These are phyloP conservation scores for Bombus balteatus DNA, from an alignment of 1,140 invertebrate genomes.

Conservation along the genomic window DNA sequence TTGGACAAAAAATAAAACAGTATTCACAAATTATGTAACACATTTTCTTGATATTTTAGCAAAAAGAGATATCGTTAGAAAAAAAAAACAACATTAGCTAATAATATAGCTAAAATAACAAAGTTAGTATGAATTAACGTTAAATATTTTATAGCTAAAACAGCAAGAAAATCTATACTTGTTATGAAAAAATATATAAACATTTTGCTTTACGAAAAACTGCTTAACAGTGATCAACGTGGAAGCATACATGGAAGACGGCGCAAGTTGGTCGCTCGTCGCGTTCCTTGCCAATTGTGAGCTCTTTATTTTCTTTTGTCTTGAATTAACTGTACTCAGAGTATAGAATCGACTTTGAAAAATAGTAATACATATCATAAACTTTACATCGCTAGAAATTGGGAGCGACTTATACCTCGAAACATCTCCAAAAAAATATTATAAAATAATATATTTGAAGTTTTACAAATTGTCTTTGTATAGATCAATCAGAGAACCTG, in stretches of 20 bases:
- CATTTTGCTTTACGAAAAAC: constrained; percentile 40
- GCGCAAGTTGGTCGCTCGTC: constrained; percentile 56
- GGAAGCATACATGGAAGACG: constrained; percentile 67
- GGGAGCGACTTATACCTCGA: constrained; percentile 14
- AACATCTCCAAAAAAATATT: constrained; percentile 28
- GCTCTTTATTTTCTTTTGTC: constrained; percentile 33
- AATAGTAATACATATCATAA: constrained; percentile 32
- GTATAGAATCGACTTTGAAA: constrained; percentile 53
- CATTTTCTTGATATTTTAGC: constrained; percentile 57
- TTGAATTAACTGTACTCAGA: constrained; percentile 41
- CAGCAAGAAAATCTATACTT: constrained; percentile 50
- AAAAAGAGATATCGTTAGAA: background rate
- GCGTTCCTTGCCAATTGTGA: constrained; percentile 58
- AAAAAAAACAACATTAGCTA: constrained; percentile 34
- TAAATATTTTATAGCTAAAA: constrained; percentile 50
- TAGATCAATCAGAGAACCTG: constrained; percentile 54
- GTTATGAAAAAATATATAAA: constrained; percentile 49
- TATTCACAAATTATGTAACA: constrained; percentile 48
- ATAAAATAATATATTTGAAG: constrained; percentile 29
- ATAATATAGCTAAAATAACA: constrained; percentile 31
- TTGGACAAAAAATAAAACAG: constrained; percentile 56
- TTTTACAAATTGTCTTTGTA: constrained; percentile 41
- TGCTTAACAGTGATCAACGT: constrained; percentile 42
- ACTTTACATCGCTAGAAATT: constrained; percentile 34
- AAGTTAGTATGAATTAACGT: constrained; percentile 21